These are phyloP conservation scores for Panagrolaimus sp. DNA, from an alignment of 1,140 invertebrate genomes.

Conservation along the genomic window DNA sequence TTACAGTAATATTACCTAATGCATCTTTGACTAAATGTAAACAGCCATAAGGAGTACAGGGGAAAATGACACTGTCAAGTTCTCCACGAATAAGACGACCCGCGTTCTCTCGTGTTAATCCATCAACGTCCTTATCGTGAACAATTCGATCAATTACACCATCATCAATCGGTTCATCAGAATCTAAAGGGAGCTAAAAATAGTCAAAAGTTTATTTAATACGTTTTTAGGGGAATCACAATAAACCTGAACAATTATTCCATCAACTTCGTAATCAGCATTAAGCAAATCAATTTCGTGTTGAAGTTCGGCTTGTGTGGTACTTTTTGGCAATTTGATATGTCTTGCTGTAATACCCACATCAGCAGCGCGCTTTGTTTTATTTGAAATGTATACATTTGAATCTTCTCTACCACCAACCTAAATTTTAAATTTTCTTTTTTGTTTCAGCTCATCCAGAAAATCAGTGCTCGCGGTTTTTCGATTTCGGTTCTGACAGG, in stretches of 20 bases:
- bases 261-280: conserved; percentile 48
- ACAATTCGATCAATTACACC: conserved; percentile 46
- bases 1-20: conserved; percentile 22
- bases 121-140: conserved; percentile 54
- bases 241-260: conserved; percentile 54
- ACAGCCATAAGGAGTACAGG: conserved; percentile 55
- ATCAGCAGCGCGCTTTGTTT: conserved; percentile 76
- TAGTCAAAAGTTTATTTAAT: no score
- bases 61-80: conserved; percentile 47
- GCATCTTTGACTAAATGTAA: conserved; percentile 51
- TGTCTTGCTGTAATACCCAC: conserved; percentile 81
- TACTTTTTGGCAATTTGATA: conserved; percentile 72
- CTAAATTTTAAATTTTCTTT: no score
- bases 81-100: conserved; percentile 52
- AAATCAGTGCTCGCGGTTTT: no score
- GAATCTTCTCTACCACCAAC: conserved; percentile 91
- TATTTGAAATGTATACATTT: conserved; percentile 97
- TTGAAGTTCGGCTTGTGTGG: conserved; percentile 71
- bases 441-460: no score
- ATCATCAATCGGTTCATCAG: conserved; percentile 45
- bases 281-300: conserved; percentile 48
- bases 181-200: conserved; percentile 53
- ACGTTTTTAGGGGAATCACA: neutral
- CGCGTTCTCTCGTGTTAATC: conserved; percentile 54
- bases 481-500: no score